phyloP scores from a whole-genome alignment of 2,113 vertebrate species.

The Pluvianellus socialis region DNA sequence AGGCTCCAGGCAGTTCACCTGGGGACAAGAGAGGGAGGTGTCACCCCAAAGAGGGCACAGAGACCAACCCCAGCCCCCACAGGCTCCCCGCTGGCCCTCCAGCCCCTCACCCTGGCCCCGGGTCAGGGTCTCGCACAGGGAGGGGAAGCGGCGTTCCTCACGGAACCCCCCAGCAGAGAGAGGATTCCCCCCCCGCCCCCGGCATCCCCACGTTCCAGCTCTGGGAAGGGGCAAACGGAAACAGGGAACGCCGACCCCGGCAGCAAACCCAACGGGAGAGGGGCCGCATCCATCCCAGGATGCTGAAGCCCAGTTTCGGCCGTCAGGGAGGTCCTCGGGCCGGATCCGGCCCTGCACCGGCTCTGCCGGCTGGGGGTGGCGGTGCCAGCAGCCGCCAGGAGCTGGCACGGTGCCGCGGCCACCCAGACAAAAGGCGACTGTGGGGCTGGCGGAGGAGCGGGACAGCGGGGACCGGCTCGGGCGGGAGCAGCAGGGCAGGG shows the following conservation, averaged over 20 bases:
- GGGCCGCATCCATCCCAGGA: no score
- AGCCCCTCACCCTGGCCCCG: no score
- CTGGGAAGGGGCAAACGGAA: no score
- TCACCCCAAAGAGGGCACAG: not conserved
- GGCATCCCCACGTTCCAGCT: no score
- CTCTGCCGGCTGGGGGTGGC: not conserved
- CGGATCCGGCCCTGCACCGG: not conserved
- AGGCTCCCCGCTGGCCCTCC: no score
- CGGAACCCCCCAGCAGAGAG: no score
- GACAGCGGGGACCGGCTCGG: not conserved
- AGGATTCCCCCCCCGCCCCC: no score
- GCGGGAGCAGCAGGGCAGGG: not conserved
- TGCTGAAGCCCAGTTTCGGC: not conserved
- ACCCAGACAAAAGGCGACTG: not conserved
- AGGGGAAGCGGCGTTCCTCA: no score
- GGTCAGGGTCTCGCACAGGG: no score
- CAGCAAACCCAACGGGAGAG: no score
- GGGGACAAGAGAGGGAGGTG: not conserved
- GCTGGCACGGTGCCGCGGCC: not conserved
- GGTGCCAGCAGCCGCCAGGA: not conserved
- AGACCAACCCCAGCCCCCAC: no score
- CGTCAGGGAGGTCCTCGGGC: not conserved
- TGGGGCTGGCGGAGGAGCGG: not conserved
- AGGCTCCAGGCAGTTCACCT: slow-evolving; percentile 96
- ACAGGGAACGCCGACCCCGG: no score